Evolutionary conservation across 2,888 invertebrate genomes (phyloP).

Genomic region (Caenorhabditis plicata): DNA sequence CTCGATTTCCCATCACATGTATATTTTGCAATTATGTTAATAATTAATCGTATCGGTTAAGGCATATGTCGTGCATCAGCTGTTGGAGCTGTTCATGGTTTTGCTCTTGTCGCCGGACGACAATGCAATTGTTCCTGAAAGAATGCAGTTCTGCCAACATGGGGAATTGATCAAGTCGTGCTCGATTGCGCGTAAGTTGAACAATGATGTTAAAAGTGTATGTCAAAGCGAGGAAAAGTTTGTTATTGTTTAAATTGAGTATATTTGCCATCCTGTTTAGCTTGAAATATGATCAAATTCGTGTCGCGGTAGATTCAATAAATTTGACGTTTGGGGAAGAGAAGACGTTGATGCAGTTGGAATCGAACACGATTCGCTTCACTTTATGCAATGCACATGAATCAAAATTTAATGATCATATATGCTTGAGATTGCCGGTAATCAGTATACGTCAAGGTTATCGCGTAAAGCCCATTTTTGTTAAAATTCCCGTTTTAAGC

Average conservation of each 20-base stretch:
- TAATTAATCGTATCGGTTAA: conserved; percentile 60
- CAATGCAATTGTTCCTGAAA: conserved; percentile 80
- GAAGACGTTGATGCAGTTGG: conserved; percentile 23
- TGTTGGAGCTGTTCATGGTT: conserved; percentile 84
- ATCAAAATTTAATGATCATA: conserved; percentile 46
- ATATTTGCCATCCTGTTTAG: conserved; percentile 1
- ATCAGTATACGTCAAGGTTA: conserved; percentile 36
- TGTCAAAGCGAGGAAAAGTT: conserved; percentile 19
- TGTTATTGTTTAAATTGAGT: neutral
- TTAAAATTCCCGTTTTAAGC: conserved; percentile 4
- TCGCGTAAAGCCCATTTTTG: neutral
- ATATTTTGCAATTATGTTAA: neutral
- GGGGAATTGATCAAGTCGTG: conserved; percentile 32
- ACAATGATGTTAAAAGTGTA: neutral
- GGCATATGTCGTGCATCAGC: conserved; percentile 82
- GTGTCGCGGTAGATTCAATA: conserved; percentile 83
- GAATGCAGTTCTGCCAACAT: conserved; percentile 70
- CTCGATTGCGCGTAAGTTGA: conserved; percentile 11
- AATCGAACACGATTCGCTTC: conserved; percentile 41
- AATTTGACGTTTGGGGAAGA: conserved; percentile 86
- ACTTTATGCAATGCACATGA: conserved; percentile 58
- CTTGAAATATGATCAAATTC: conserved; percentile 70
- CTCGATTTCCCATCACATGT: conserved; percentile 71
- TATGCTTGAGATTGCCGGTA: conserved; percentile 41
- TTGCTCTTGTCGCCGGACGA: conserved; percentile 87